A percentile compares a stretch with the other conserved stretches of the same genome.
These are phyloP conservation scores for Falco concolor DNA, from an alignment of 2,797 vertebrate species.

Conservation along the genomic window DNA sequence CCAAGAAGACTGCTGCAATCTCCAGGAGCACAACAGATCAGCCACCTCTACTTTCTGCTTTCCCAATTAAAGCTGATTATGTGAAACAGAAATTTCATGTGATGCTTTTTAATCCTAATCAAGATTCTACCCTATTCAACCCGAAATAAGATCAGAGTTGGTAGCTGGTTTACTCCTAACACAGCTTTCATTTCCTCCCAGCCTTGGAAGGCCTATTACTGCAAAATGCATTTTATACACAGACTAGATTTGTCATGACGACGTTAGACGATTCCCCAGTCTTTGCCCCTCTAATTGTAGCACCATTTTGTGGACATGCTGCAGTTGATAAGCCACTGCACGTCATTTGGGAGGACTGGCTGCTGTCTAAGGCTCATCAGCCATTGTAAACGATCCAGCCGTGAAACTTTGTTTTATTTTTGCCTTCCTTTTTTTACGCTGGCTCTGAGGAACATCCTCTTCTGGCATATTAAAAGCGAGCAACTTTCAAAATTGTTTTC, in stretches of 20 bases:
- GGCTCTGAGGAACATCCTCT: background rate
- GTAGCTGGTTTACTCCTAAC: background rate
- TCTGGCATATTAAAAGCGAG: background rate
- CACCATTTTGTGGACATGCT: background rate
- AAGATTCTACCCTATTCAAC: background rate
- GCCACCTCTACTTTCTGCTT: background rate
- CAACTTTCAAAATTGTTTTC: background rate
- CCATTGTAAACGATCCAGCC: background rate
- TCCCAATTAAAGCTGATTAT: background rate
- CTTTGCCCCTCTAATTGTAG: background rate
- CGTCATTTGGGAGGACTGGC: background rate
- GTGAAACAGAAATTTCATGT: background rate
- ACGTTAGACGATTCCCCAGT: background rate
- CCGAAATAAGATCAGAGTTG: background rate
- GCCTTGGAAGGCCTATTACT: background rate
- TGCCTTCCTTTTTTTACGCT: background rate
- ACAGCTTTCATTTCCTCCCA: background rate
- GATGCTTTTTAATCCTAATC: background rate
- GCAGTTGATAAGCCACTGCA: background rate
- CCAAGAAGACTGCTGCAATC: background rate
- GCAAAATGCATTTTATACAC: background rate
- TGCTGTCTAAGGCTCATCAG: background rate
- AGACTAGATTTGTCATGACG: background rate
- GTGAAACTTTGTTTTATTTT: background rate
- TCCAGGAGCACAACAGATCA: background rate